A percentile compares a stretch with the other conserved stretches of the same genome.
Conservation (phyloP, 2,888 invertebrate genomes). For the Crioceris asparagi region DNA sequence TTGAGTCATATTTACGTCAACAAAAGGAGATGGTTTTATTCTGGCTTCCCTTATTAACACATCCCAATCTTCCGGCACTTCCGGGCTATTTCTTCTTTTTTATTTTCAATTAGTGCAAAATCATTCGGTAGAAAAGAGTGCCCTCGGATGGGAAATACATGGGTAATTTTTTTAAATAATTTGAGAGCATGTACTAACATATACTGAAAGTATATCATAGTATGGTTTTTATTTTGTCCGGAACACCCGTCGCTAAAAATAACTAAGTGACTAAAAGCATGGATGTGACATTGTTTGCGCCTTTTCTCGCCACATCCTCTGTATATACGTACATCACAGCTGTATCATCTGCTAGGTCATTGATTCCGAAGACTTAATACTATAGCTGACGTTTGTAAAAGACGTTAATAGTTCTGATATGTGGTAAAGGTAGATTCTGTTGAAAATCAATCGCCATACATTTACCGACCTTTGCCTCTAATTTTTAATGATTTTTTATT, state of each 20-base stretch:
- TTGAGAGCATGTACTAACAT: neutral
- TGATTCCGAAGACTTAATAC: conserved; percentile 10
- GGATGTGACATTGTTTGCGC: conserved; percentile 13
- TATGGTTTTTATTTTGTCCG: conserved; percentile 13
- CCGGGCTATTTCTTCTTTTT: neutral
- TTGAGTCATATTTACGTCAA: too few relatives aligned
- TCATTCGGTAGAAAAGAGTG: conserved; percentile 9
- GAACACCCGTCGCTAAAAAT: conserved; percentile 10
- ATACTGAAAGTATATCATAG: conserved; percentile 5
- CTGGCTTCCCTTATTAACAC: neutral
- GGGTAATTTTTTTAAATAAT: conserved; percentile 1
- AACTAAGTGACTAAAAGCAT: conserved; percentile 5
- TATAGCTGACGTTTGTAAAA: conserved; percentile 10
- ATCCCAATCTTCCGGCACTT: neutral
- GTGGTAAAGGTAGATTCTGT: conserved; percentile 7
- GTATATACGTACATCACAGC: conserved; percentile 8
- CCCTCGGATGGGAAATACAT: conserved; percentile 11
- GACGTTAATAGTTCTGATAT: conserved; percentile 9
- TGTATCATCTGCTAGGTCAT: conserved; percentile 7
- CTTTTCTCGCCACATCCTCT: conserved; percentile 11
- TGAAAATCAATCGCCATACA: conserved; percentile 8
- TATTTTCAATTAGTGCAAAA: conserved; percentile 1
- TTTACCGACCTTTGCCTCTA: neutral
- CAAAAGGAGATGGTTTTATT: neutral
- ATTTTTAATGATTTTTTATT: neutral